Evolutionary conservation across 2,888 invertebrate species (phyloP), one percentile per base, ranked within the genome.

Genomic region (Conistra vaccinii): DNA sequence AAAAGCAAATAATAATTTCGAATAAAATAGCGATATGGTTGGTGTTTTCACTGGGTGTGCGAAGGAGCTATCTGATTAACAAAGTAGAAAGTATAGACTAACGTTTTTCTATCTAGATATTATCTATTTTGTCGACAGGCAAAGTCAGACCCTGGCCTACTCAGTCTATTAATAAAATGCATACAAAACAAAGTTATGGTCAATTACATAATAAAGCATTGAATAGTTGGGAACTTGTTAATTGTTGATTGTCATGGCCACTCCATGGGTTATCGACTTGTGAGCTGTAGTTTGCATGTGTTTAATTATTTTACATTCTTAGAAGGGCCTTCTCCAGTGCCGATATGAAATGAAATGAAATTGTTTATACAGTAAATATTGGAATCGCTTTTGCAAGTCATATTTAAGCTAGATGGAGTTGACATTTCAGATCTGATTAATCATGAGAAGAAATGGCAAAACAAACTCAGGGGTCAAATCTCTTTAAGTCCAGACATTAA

Each of bases 191-290:
- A 48, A 68, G 62, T 73, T 73, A 66, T 65, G 53, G 57, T 72
- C 42, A 71, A 53, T 77, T 77, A 72, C 39, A 42, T 69, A 53
- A 61, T 72, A 67, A 68, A 58, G 68, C 20, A n/a, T 45, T 48
- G 26, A 53, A 60, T 35, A 26, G 58, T 69, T 76, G 78, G 29
- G 60, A 69, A 78, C 32, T 45, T 53, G 20, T 29, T 69, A 60
- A 76, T 69, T 35, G 78, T 35, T 76, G 78, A 76, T 29, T 78
- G 76, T 23, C 60, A 60, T 12, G 79, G 76, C 0, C 70, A 35
- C 4, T 45, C 5, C n/a, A 60, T 61, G 58, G 69, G 48, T 60
- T 76, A 78, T 53, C 60, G 69, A 69, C 58, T 35, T 29, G 3
- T n/a, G 9, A 45, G 1, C 9, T 51, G 39, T 66, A 20, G 29